Evolutionary conservation across 2,888 invertebrate species (phyloP).

Genomic region (Drosophila neotestacea): DNA sequence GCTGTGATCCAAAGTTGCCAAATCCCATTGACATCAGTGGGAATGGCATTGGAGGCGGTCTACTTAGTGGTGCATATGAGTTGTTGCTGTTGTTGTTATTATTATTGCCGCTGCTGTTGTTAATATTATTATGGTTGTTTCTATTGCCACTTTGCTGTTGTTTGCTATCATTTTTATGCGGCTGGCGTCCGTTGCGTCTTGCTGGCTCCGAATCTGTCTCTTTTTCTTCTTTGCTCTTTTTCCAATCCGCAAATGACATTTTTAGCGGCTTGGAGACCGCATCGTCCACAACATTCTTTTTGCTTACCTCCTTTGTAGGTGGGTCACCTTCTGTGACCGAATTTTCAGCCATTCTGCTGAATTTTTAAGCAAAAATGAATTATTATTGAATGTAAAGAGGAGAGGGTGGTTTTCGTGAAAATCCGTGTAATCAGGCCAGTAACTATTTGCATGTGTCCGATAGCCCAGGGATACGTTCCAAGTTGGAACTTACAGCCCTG

Average conservation of each 20-base stretch:
- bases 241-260: slow-evolving; percentile 78
- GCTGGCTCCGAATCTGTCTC: slow-evolving; percentile 15
- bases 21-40: slow-evolving; percentile 60
- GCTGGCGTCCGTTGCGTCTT: slow-evolving; percentile 29
- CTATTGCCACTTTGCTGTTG: slow-evolving; percentile 24
- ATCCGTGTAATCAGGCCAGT: slow-evolving; percentile 35
- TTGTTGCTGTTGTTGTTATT: slow-evolving; percentile 34
- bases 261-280: slow-evolving; percentile 33
- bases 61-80: slow-evolving; percentile 41
- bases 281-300: slow-evolving; percentile 11
- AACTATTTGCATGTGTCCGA: slow-evolving; percentile 11
- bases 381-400: slow-evolving; percentile 14
- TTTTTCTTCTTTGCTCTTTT: slow-evolving; percentile 64
- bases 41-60: slow-evolving; percentile 66
- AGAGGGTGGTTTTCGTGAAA: slow-evolving; percentile 26
- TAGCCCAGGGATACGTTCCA: slow-evolving; percentile 29
- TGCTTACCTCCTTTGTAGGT: slow-evolving; percentile 11
- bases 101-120: slow-evolving; percentile 40
- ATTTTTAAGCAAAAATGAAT: slow-evolving; percentile 18
- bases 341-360: slow-evolving; percentile 60
- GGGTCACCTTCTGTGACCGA: slow-evolving; percentile 23
- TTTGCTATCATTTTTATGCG: slow-evolving; percentile 32
- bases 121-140: slow-evolving; percentile 26
- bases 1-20: slow-evolving; percentile 47
- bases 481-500: slow-evolving; percentile 8